Base-by-base conservation (phyloP, 2,888 invertebrate species). In the Cerceris rybyensis region DNA sequence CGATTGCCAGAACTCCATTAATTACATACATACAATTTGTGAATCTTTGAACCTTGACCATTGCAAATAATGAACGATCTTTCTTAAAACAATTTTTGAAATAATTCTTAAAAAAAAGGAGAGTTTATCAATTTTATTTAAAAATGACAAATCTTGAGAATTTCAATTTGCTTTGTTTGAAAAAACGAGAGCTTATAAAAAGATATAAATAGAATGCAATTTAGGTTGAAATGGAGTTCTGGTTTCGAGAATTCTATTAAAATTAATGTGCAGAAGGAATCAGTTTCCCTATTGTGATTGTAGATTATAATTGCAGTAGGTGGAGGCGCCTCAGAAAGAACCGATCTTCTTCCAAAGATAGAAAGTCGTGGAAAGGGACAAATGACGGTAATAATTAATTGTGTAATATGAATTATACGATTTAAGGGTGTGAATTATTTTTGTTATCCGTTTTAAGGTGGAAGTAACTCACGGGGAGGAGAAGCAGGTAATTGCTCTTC, bases 381-480 rank as follows among this genome's bases (percentile, higher is more conserved):
- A 77, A 92, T 92, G 92, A 92, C 91, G 91, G 92, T 91, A 90
- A 80, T 59, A 42, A 2, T 7, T 41, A 17, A 49, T 46, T 61
- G 5, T 9, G 16, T 61, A 42, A 46, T 7, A 43, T 9, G 42
- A 43, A 42, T 59, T 59, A 16, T 16, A n/a, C 13, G 28, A 5
- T 13, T 13, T 0, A 14, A 17, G 0, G 43, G 7, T n/a, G 17
- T 42, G 5, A 8, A n/a, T 67, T 43, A 49, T 43, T 55, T 60
- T 4, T 67, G 16, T 58, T 0, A 7, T 2, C 58, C 42, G 69
- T 63, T 28, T 28, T 28, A 74, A 92, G 58, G 93, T 98, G 81
- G 97, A 98, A 92, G 94, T 98, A 68, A 96, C 96, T 69, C 97
- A 97, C 87, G 97, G 97, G 55, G 95, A 95, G 70, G 97, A 96